These are phyloP conservation scores for Cyanistes caeruleus DNA, from an alignment of 2,113 vertebrate genomes.

Conservation along the genomic window DNA sequence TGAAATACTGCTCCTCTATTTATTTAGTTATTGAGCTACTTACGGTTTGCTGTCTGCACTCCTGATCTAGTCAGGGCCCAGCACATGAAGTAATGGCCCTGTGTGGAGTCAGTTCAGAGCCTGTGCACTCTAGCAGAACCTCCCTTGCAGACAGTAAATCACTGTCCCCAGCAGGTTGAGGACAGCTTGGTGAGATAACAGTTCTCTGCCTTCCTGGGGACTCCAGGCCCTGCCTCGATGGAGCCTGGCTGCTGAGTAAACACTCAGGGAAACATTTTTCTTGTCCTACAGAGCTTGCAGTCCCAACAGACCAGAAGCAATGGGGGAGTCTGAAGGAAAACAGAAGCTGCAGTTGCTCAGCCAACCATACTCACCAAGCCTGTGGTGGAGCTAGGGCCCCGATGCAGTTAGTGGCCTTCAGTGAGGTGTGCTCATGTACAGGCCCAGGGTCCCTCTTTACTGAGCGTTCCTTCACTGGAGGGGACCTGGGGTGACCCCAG, in stretches of 20 bases:
- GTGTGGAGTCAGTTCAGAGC: background rate
- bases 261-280: conserved; percentile 14
- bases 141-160: conserved; percentile 56
- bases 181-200: conserved; percentile 48
- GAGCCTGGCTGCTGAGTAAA: conserved; percentile 8
- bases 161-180: conserved; percentile 8
- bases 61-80: background rate
- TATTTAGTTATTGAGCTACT: background rate
- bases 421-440: background rate
- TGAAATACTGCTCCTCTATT: background rate
- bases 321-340: background rate
- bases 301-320: background rate
- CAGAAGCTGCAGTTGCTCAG: background rate
- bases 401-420: background rate
- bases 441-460: fast-evolving
- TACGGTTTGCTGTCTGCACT: background rate
- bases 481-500: background rate
- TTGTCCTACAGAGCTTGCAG: background rate
- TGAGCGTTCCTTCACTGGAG: background rate
- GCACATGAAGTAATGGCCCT: background rate
- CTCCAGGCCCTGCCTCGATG: background rate
- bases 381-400: background rate
- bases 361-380: background rate
- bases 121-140: conserved; percentile 11
- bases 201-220: background rate